These are phyloP conservation scores for Drosophila mayri DNA, from an alignment of 1,140 invertebrate genomes.

Conservation along the genomic window DNA sequence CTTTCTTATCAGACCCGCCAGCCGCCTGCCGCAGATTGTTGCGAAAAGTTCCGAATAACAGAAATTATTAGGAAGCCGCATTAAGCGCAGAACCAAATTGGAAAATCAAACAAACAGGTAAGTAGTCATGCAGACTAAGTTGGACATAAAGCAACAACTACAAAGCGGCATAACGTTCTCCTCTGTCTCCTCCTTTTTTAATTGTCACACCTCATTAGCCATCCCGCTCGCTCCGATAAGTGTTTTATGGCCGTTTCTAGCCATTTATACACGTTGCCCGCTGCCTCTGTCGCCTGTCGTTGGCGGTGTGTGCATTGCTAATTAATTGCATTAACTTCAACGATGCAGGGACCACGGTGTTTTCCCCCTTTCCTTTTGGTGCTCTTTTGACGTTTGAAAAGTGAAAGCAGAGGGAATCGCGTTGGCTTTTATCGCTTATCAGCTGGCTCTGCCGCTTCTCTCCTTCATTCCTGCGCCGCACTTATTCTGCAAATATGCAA, in stretches of 20 bases:
- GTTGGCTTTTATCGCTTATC: slow-evolving; percentile 27
- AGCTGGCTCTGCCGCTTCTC: slow-evolving; percentile 2
- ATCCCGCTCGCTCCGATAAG: slow-evolving; percentile 36
- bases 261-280: slow-evolving; percentile 63
- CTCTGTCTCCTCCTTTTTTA: slow-evolving; percentile 7
- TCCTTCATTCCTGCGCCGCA: background rate
- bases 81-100: slow-evolving; percentile 12
- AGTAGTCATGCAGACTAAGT: slow-evolving; percentile 17
- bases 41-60: slow-evolving; percentile 35
- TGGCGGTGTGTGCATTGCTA: slow-evolving; percentile 10
- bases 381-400: slow-evolving; percentile 24
- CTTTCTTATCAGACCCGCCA: slow-evolving; percentile 39
- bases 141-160: background rate
- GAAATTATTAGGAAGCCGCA: slow-evolving; percentile 13
- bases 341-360: slow-evolving; percentile 12
- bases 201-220: slow-evolving; percentile 74
- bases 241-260: slow-evolving; percentile 65
- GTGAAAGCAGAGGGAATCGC: slow-evolving; percentile 34
- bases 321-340: slow-evolving; percentile 51
- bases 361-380: no score
- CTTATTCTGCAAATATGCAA: slow-evolving; percentile 9
- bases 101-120: slow-evolving; percentile 42
- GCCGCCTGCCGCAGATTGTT: slow-evolving; percentile 35
- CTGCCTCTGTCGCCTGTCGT: slow-evolving; percentile 24
- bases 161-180: no score